Base-by-base conservation (phyloP, 2,888 invertebrate genomes). In the Arge pagana region DNA sequence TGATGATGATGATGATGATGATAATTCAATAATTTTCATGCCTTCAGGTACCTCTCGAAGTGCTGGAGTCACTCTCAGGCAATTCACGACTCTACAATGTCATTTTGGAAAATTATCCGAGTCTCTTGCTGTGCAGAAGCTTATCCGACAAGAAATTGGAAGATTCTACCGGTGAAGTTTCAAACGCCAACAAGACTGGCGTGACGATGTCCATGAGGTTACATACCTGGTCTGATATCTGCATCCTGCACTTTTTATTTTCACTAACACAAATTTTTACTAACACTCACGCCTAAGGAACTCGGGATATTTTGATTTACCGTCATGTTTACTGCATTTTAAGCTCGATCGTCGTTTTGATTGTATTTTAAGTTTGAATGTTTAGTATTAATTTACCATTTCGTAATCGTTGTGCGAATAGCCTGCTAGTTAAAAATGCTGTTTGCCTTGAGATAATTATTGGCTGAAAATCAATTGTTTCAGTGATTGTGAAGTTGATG, bases 101-200 rank as follows among this genome's bases (percentile, higher is more conserved):
- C 8, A 85, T 89, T 52, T 73, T 89, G 57, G 85, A 87, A 68
- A 88, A 88, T 66, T 88, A 89, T 70, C 89, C 89, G 4, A 85
- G 85, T 49, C 71, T 89, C 28, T 69, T 89, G 50, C 78, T 83
- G 33, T 80, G 85, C 58, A 79, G 85, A 64, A 85, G 86, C 64
- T 79, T 80, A 43, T 87, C 87, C 1, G 87, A 86, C 60, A 83
- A 84, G 48, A 83, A 83, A 57, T 68, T 87, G 2, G 69, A 74
- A 6, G 77, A 77, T 24, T 66, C 71, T 13, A 62, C 59, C 8
- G 60, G 61, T 8, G 74, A 75, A 33, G 76, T 80, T 1, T 71
- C 74, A 1, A 78, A 79, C 51, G 52, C 62, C 55, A 75, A 77
- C 10, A 81, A 84, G 58, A 75, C 79, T 11, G 82, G 83, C 8